Conservation (phyloP, 2,888 invertebrate species). For the Yponomeuta sedellus region DNA sequence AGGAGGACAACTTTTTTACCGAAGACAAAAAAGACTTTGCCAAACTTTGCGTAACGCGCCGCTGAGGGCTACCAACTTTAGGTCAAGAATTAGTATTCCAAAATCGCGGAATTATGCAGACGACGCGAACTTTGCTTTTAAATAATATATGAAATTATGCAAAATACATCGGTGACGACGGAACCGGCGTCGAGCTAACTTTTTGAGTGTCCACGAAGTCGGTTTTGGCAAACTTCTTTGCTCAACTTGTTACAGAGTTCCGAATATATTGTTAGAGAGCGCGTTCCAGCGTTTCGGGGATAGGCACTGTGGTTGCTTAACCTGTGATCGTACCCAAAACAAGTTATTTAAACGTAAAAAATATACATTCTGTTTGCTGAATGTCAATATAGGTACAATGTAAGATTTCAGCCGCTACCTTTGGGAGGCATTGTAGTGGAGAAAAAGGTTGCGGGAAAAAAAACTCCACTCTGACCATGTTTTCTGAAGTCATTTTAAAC, state of each 20-base stretch:
- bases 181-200: constrained; percentile 25
- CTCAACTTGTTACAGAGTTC: background rate
- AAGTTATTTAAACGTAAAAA: too few species aligned
- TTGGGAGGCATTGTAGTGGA: too few species aligned
- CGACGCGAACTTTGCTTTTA: constrained; percentile 40
- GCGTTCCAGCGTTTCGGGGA: background rate
- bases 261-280: background rate
- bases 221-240: constrained; percentile 19
- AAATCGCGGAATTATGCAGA: constrained; percentile 38
- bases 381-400: too few species aligned
- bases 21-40: background rate
- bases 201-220: constrained; percentile 25
- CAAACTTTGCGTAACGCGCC: background rate
- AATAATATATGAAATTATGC: constrained; percentile 53
- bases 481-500: too few species aligned
- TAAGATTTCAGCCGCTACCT: too few species aligned
- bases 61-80: constrained; percentile 14
- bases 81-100: constrained; percentile 32
- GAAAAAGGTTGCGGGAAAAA: too few species aligned
- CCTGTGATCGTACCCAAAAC: too few species aligned
- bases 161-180: constrained; percentile 28
- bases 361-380: too few species aligned
- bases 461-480: too few species aligned
- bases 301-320: too few species aligned
- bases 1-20: background rate